phyloP scores from a whole-genome alignment of 2,888 invertebrate species.

The Spilarctia lutea region DNA sequence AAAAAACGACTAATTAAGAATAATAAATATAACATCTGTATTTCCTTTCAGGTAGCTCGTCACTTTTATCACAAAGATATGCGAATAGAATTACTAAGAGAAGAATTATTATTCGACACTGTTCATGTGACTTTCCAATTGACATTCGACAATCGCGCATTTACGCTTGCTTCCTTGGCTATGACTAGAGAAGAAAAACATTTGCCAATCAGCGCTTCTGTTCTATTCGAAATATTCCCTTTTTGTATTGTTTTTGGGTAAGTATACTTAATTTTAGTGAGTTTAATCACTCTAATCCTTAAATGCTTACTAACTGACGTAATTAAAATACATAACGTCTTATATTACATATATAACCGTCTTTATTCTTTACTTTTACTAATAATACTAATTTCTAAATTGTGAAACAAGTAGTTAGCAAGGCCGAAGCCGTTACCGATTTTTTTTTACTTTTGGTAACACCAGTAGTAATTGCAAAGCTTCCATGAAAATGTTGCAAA shows the following conservation, averaged over 20 bases:
- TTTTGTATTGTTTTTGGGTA: conserved; percentile 99
- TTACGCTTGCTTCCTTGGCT: conserved; percentile 92
- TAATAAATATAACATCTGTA: neutral
- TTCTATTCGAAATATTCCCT: conserved; percentile 98
- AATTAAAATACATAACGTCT: neutral
- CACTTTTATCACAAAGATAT: conserved; percentile 98
- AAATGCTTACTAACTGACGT: neutral
- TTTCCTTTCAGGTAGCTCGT: conserved; percentile 90
- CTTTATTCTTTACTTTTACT: neutral
- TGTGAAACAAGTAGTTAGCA: neutral
- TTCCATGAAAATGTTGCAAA: neutral
- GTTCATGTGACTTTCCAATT: conserved; percentile 97
- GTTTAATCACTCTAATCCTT: neutral
- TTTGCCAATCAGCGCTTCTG: conserved; percentile 94
- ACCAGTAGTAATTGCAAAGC: neutral
- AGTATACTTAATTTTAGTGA: conserved; percentile 58
- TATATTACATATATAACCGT: neutral
- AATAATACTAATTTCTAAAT: neutral
- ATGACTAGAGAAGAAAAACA: conserved; percentile 96
- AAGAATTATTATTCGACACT: conserved; percentile 95
- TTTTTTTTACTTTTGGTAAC: neutral
- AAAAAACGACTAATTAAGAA: neutral
- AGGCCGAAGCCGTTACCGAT: neutral
- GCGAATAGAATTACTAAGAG: conserved; percentile 95
- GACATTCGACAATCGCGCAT: conserved; percentile 97